Conservation (phyloP, 2,797 vertebrate species). For the Hemibagrus guttatus region DNA sequence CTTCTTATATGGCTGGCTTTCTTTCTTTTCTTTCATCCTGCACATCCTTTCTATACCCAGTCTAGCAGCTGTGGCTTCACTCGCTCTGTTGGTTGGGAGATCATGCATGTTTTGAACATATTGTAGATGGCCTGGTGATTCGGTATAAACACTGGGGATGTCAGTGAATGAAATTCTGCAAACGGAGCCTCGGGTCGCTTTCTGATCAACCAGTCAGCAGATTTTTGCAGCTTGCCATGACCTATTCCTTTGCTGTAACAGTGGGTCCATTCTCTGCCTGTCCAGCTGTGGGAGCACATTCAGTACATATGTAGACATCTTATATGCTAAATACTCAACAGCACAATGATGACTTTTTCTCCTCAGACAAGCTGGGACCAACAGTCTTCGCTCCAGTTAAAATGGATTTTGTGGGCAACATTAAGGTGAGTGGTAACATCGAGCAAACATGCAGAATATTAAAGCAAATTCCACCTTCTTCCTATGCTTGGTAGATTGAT, state of each 20-base stretch:
- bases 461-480: neutral
- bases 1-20: neutral
- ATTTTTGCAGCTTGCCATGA: constrained; percentile 14
- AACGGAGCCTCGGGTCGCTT: neutral
- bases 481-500: neutral
- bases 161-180: neutral
- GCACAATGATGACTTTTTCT: constrained; percentile 58
- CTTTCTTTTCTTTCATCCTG: constrained; percentile 2
- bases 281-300: constrained; percentile 1
- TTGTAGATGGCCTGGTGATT: neutral
- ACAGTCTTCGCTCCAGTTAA: constrained; percentile 99
- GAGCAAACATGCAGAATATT: neutral
- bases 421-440: constrained; percentile 82
- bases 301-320: neutral
- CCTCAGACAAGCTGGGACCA: constrained; percentile 88
- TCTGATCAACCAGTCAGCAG: neutral
- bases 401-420: constrained; percentile 99
- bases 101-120: constrained; percentile 7
- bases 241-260: constrained; percentile 6
- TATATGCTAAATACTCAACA: constrained; percentile 20
- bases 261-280: constrained; percentile 5
- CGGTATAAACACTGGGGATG: neutral
- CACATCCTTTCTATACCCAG: neutral
- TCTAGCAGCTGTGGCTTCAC: neutral
- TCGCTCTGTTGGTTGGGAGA: neutral